Evolutionary conservation across 2,888 invertebrate species (phyloP).

Genomic region (Eilema griseolum): DNA sequence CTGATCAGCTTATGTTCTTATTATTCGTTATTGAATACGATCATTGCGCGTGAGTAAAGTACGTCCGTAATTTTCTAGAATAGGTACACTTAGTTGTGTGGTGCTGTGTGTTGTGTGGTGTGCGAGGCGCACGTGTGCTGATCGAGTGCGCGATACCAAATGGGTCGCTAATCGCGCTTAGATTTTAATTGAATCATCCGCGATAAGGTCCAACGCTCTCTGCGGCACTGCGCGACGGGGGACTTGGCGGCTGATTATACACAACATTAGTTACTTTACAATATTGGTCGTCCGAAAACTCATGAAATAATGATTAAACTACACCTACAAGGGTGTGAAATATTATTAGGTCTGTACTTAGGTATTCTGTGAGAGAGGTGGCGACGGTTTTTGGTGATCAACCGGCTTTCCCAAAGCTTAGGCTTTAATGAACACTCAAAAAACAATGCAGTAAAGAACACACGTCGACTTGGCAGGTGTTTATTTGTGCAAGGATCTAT

Average conservation of each 20-base stretch:
- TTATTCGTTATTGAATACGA: neutral
- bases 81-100: neutral
- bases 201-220: constrained; percentile 33
- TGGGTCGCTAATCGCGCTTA: constrained; percentile 18
- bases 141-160: constrained; percentile 36
- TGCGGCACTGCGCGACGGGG: neutral
- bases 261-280: neutral
- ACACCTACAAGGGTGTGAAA: too few species aligned
- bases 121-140: constrained; percentile 37
- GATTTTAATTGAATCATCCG: constrained; percentile 52
- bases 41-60: neutral
- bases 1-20: too few species aligned
- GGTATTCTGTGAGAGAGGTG: too few species aligned
- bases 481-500: too few species aligned
- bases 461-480: too few species aligned
- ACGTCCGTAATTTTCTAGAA: neutral
- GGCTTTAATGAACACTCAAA: too few species aligned
- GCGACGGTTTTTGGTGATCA: too few species aligned
- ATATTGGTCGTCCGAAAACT: neutral
- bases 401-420: too few species aligned
- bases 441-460: too few species aligned
- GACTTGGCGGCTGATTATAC: constrained; percentile 3
- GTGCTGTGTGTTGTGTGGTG: constrained; percentile 5
- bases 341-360: too few species aligned
- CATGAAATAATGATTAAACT: neutral